A percentile compares a stretch with the other conserved stretches of the same genome.
Evolutionary conservation across 64 coral and sea anemone species (phyloP).

Genomic region (Hydrozoanthus tunicans): DNA sequence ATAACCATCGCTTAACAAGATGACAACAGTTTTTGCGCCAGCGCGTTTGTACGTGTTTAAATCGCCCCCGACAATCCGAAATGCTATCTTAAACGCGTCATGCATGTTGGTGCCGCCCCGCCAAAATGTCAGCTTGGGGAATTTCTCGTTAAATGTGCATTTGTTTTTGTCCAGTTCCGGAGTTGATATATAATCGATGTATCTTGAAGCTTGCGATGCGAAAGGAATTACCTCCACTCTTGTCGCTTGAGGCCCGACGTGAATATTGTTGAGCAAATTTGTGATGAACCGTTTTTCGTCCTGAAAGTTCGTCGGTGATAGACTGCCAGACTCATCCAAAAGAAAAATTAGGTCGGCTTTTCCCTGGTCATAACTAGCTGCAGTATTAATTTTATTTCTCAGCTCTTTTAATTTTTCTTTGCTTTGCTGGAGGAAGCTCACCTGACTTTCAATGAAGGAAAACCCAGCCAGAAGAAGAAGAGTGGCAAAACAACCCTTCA

Average conservation of each 20-base stretch:
- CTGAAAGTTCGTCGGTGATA: constrained; percentile 28
- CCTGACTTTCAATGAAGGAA: neutral
- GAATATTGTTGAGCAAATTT: constrained; percentile 73
- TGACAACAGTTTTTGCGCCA: constrained; percentile 58
- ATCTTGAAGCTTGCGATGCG: neutral
- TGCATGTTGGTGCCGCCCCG: constrained; percentile 65
- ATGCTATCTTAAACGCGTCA: constrained; percentile 51
- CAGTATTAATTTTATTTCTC: constrained; percentile 38
- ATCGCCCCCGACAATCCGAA: constrained; percentile 48
- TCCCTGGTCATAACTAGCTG: constrained; percentile 21
- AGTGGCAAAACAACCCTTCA: neutral
- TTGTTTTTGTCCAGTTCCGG: constrained; percentile 50
- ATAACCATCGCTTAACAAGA: constrained; percentile 69
- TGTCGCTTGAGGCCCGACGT: constrained; percentile 65
- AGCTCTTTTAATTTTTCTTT: constrained; percentile 52
- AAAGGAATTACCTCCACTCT: constrained; percentile 88
- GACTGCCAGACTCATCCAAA: constrained; percentile 79
- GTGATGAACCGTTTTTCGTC: constrained; percentile 79
- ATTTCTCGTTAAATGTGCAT: constrained; percentile 79
- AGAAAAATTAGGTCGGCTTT: constrained; percentile 82
- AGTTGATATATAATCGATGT: constrained; percentile 67
- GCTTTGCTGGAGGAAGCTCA: constrained; percentile 66
- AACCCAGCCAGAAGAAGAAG: neutral
- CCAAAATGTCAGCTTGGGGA: constrained; percentile 5
- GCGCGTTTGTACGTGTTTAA: constrained; percentile 24